Conservation (phyloP, 2,888 invertebrate genomes). For the Incurvaria masculella region DNA sequence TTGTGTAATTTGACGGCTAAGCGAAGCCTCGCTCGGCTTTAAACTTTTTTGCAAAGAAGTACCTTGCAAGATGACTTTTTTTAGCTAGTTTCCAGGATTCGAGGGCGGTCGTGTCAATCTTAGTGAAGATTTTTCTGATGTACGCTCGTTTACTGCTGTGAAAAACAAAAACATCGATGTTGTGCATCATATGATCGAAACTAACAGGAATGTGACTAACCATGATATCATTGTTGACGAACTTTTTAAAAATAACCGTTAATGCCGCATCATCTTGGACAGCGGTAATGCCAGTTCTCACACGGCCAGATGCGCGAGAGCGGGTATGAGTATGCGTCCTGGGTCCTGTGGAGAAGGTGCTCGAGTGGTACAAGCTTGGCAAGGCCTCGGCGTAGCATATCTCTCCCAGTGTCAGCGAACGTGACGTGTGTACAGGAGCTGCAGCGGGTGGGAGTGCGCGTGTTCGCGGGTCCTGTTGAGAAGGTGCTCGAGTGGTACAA, state of each 20-base stretch:
- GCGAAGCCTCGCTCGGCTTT: too few relatives aligned
- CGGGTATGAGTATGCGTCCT: too few relatives aligned
- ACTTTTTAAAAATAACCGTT: conserved; percentile 1
- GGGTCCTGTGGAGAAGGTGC: too few relatives aligned
- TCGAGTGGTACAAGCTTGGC: too few relatives aligned
- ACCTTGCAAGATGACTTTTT: conserved; percentile 5
- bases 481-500: too few relatives aligned
- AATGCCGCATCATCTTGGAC: neutral
- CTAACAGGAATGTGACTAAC: conserved; percentile 6
- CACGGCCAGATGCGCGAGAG: conserved; percentile 1
- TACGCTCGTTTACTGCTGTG: conserved; percentile 4
- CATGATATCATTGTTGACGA: conserved; percentile 3
- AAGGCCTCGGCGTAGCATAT: too few relatives aligned
- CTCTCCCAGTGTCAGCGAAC: too few relatives aligned
- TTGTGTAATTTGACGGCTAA: too few relatives aligned
- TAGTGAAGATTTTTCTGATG: conserved; percentile 5
- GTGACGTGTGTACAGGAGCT: too few relatives aligned
- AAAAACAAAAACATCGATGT: conserved; percentile 9
- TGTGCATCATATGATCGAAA: conserved; percentile 8
- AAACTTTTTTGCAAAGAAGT: conserved; percentile 3
- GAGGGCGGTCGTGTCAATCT: conserved; percentile 7
- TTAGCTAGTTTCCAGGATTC: conserved; percentile 7
- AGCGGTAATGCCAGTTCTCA: conserved; percentile 1
- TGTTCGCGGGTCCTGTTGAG: too few relatives aligned
- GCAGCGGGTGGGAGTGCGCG: too few relatives aligned